Conservation (phyloP, 2,113 vertebrate species). For the Nothoprocta pentlandii region DNA sequence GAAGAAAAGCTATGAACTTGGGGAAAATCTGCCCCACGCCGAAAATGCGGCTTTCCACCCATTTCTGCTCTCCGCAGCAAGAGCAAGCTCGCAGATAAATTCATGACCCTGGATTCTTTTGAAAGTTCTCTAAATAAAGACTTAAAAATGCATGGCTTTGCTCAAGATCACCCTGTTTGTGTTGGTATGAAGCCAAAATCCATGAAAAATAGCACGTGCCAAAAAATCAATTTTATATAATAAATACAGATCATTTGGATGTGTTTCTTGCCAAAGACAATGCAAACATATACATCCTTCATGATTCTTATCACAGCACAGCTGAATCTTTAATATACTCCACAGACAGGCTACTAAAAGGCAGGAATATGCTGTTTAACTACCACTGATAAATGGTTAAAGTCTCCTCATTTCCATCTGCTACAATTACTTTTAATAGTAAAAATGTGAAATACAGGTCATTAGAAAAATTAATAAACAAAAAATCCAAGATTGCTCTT, state of each 20-base stretch:
- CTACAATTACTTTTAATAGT: neutral
- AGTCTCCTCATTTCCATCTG: neutral
- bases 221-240: slow-evolving; percentile 72
- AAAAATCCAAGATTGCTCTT: neutral
- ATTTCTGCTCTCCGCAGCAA: neutral
- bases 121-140: slow-evolving; percentile 60
- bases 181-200: slow-evolving; percentile 62
- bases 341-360: slow-evolving; percentile 36
- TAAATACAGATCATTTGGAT: slow-evolving; percentile 64
- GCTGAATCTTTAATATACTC: slow-evolving; percentile 57
- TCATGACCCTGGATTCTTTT: neutral
- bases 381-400: neutral
- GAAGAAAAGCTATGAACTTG: neutral
- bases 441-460: neutral
- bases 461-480: neutral
- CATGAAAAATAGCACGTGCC: slow-evolving; percentile 64
- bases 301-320: slow-evolving; percentile 66
- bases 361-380: neutral
- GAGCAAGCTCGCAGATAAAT: slow-evolving; percentile 41
- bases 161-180: slow-evolving; percentile 71
- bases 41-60: slow-evolving; percentile 19
- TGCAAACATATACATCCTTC: slow-evolving; percentile 72
- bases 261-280: slow-evolving; percentile 71
- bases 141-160: slow-evolving; percentile 61
- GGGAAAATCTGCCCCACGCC: neutral